Evolutionary conservation across 2,888 invertebrate species (phyloP).

Genomic region (Epirrhoe tristata): DNA sequence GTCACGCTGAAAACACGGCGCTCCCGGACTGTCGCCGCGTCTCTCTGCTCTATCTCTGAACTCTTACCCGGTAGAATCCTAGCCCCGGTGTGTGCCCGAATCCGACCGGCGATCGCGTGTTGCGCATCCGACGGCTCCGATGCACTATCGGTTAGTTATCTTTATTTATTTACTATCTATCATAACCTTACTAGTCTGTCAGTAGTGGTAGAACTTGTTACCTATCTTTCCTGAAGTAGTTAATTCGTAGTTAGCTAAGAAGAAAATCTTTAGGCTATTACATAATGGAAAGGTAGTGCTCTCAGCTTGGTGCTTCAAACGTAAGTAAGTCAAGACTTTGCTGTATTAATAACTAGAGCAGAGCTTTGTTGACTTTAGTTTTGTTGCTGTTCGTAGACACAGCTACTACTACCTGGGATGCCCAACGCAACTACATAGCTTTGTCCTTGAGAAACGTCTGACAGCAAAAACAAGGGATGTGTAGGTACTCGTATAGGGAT

Average conservation of each 20-base stretch:
- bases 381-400: conserved; percentile 9
- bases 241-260: conserved; percentile 27
- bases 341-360: conserved; percentile 20
- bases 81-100: conserved; percentile 59
- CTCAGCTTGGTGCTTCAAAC: conserved; percentile 48
- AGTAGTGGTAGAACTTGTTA: conserved; percentile 21
- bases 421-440: conserved; percentile 51
- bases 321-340: conserved; percentile 42
- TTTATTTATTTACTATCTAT: conserved; percentile 42
- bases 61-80: conserved; percentile 54
- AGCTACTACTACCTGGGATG: conserved; percentile 10
- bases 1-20: conserved; percentile 60
- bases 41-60: conserved; percentile 54
- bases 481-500: conserved; percentile 34
- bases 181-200: conserved; percentile 20
- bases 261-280: conserved; percentile 52
- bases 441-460: conserved; percentile 50
- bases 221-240: conserved; percentile 10
- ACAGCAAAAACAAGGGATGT: conserved; percentile 35
- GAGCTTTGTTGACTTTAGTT: conserved; percentile 19
- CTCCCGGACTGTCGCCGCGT: conserved; percentile 56
- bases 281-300: conserved; percentile 60
- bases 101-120: conserved; percentile 72
- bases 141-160: conserved; percentile 79
- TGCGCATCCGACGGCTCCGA: conserved; percentile 81